Percentiles rank a stretch among this genome's conserved stretches.
Evolutionary conservation across 1,140 invertebrate genomes (phyloP).

Genomic region (Hylaeus anthracinus): DNA sequence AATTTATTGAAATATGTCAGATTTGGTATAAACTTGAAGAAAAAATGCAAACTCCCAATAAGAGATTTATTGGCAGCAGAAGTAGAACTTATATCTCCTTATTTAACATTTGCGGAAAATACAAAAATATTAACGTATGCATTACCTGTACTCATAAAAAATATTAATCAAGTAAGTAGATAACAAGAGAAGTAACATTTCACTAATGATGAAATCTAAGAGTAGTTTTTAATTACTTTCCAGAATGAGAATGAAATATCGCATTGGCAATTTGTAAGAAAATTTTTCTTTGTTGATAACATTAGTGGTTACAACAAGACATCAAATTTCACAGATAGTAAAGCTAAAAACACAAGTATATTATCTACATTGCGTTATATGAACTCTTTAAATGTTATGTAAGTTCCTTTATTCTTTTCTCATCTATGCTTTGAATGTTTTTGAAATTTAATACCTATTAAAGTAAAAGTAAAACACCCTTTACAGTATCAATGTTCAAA

Average conservation of each 20-base stretch:
- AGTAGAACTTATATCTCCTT: conserved; percentile 83
- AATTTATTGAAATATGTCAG: conserved; percentile 79
- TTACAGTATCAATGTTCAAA: conserved; percentile 80
- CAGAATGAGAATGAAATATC: conserved; percentile 73
- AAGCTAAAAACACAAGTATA: conserved; percentile 51
- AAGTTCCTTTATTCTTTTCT: conserved; percentile 52
- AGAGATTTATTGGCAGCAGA: conserved; percentile 81
- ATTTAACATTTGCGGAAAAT: conserved; percentile 80
- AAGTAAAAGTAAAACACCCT: conserved; percentile 16
- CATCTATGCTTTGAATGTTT: conserved; percentile 13
- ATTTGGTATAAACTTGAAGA: conserved; percentile 82
- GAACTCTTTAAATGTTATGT: conserved; percentile 76
- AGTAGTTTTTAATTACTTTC: not conserved
- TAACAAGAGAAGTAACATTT: conserved; percentile 6
- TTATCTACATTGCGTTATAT: conserved; percentile 73
- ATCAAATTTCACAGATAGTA: conserved; percentile 59
- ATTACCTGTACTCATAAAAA: conserved; percentile 82
- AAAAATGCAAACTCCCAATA: conserved; percentile 81
- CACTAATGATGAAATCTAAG: conserved; percentile 1
- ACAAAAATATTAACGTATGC: conserved; percentile 80
- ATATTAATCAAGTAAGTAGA: conserved; percentile 59
- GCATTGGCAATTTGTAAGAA: conserved; percentile 84
- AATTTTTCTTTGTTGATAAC: conserved; percentile 87
- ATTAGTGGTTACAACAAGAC: conserved; percentile 76
- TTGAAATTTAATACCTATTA: not conserved